These are phyloP conservation scores for Podiceps cristatus DNA, from an alignment of 2,113 vertebrate genomes.

Conservation along the genomic window DNA sequence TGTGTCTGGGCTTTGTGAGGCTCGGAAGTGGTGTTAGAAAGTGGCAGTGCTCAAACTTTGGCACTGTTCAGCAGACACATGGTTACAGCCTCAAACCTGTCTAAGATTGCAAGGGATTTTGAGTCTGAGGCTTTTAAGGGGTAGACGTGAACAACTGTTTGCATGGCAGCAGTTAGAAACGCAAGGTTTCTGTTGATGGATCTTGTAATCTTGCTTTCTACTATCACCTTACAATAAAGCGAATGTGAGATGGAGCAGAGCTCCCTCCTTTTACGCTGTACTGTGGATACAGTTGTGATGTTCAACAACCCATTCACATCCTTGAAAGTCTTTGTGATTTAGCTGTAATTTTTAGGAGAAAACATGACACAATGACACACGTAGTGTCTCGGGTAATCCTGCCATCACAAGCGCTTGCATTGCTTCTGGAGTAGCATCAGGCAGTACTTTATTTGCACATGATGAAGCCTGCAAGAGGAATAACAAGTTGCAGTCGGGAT, in stretches of 20 bases:
- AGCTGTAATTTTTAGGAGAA: not conserved
- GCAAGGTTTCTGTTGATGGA: not conserved
- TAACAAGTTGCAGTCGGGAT: not conserved
- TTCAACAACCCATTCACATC: accelerated
- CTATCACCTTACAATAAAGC: not conserved
- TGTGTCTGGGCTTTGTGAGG: not conserved
- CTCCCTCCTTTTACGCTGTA: accelerated
- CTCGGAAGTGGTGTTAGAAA: not conserved
- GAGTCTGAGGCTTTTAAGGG: not conserved
- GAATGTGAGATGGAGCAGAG: not conserved
- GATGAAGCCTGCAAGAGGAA: not conserved
- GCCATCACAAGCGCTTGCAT: accelerated
- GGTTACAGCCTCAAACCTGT: not conserved
- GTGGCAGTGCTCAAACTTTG: not conserved
- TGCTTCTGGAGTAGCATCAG: not conserved
- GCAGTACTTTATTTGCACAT: accelerated
- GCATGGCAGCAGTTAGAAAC: not conserved
- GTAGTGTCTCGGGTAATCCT: accelerated
- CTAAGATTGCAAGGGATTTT: not conserved
- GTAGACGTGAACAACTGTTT: not conserved
- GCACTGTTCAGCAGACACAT: not conserved
- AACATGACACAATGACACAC: accelerated
- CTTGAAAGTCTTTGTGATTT: not conserved
- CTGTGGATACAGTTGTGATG: not conserved
- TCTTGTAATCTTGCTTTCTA: not conserved